Evolutionary conservation across 2,113 vertebrate genomes (phyloP).

Genomic region (Oplegnathus fasciatus): DNA sequence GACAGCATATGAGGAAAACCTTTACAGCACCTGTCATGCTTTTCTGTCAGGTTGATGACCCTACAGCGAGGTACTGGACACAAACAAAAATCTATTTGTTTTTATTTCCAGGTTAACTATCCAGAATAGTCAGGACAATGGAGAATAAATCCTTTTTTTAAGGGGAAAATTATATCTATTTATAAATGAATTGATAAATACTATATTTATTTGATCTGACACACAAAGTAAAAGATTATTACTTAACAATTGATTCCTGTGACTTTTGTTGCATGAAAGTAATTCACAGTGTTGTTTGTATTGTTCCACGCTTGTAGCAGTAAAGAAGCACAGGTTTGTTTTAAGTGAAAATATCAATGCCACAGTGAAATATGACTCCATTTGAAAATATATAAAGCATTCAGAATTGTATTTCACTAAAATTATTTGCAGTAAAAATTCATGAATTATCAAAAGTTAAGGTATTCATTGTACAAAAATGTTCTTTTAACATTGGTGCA

Average conservation of each 20-base stretch:
- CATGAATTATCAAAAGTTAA: not conserved
- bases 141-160: not conserved
- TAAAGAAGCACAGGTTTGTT: no score
- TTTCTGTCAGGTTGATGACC: conserved; percentile 19
- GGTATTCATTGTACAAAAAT: no score
- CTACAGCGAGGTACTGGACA: not conserved
- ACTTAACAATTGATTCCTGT: not conserved
- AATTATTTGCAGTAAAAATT: not conserved
- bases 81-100: not conserved
- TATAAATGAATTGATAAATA: no score
- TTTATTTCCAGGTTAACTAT: not conserved
- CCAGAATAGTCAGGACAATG: not conserved
- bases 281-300: not conserved
- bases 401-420: not conserved
- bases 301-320: no score
- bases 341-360: not conserved
- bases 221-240: not conserved
- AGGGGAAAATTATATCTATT: not conserved
- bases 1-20: conserved; percentile 56
- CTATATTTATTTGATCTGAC: not conserved
- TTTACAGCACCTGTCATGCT: conserved; percentile 51
- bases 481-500: no score
- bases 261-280: not conserved
- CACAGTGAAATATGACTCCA: not conserved
- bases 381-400: not conserved